Conservation (phyloP, 2,888 invertebrate species). For the Heliconius aoede region DNA sequence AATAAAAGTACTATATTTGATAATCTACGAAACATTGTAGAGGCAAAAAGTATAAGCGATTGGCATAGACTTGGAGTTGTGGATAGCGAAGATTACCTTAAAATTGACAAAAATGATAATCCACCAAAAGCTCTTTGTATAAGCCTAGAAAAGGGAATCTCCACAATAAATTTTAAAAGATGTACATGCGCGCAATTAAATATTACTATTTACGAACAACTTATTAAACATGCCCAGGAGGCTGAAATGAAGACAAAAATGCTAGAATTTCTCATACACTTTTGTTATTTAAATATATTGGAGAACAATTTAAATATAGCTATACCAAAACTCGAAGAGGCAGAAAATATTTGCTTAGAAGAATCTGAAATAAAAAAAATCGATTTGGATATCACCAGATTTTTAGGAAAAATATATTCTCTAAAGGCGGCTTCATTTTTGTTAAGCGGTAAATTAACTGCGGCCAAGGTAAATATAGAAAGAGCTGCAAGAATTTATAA, state of each 20-base stretch:
- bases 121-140: conserved; percentile 56
- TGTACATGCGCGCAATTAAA: conserved; percentile 73
- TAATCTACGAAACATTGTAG: conserved; percentile 65
- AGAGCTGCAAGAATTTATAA: conserved; percentile 64
- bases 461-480: conserved; percentile 65
- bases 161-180: conserved; percentile 64
- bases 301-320: conserved; percentile 61
- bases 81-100: conserved; percentile 64
- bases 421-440: conserved; percentile 66
- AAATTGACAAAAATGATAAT: conserved; percentile 50
- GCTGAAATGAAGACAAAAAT: conserved; percentile 71
- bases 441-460: conserved; percentile 57
- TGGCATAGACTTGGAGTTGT: conserved; percentile 69
- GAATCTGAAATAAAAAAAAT: conserved; percentile 50
- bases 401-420: conserved; percentile 68
- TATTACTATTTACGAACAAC: conserved; percentile 69
- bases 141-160: conserved; percentile 67
- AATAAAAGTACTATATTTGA: conserved; percentile 58
- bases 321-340: conserved; percentile 64
- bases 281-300: conserved; percentile 63
- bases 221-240: conserved; percentile 70
- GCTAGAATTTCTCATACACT: conserved; percentile 67
- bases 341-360: conserved; percentile 60
- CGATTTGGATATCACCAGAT: conserved; percentile 59
- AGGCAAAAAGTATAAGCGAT: conserved; percentile 62